A percentile compares a stretch with the other conserved stretches of the same genome.
These are phyloP conservation scores for Tribolium freemani DNA, from an alignment of 2,888 invertebrate genomes.

Conservation along the genomic window DNA sequence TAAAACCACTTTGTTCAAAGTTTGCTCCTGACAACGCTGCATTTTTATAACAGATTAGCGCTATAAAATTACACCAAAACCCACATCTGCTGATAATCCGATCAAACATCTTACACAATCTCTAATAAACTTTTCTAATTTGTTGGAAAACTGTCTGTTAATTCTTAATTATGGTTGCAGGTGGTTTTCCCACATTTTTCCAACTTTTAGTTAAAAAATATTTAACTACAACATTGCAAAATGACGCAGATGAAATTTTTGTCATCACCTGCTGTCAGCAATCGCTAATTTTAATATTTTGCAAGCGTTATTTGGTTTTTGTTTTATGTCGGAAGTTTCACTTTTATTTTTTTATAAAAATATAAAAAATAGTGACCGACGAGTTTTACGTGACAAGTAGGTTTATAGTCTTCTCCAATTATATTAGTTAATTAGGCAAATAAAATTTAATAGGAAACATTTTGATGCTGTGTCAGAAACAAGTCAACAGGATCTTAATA, in stretches of 20 bases:
- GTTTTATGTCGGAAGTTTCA: not conserved
- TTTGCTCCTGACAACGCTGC: constrained; percentile 3
- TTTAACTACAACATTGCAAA: not conserved
- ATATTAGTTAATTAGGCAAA: not conserved
- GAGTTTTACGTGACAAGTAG: not conserved
- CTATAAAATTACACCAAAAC: constrained; percentile 13
- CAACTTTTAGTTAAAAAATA: not conserved
- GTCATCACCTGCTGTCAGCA: not conserved
- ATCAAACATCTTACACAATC: constrained; percentile 16
- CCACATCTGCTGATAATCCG: constrained; percentile 25
- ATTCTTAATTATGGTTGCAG: constrained; percentile 13
- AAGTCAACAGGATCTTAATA: not conserved
- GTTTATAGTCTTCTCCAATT: not conserved
- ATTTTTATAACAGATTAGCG: constrained; percentile 7
- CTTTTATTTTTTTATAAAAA: too few relatives aligned
- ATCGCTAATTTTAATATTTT: not conserved
- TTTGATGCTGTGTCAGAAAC: not conserved
- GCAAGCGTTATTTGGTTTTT: not conserved
- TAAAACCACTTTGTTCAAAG: constrained; percentile 47
- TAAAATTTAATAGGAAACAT: not conserved
- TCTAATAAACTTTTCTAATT: constrained; percentile 7
- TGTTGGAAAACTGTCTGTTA: constrained; percentile 5
- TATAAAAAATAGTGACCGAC: too few relatives aligned
- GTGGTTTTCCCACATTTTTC: not conserved
- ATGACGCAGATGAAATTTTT: not conserved